Base-by-base conservation (phyloP, 2,113 vertebrate species). In the Cyprinodon variegatus region DNA sequence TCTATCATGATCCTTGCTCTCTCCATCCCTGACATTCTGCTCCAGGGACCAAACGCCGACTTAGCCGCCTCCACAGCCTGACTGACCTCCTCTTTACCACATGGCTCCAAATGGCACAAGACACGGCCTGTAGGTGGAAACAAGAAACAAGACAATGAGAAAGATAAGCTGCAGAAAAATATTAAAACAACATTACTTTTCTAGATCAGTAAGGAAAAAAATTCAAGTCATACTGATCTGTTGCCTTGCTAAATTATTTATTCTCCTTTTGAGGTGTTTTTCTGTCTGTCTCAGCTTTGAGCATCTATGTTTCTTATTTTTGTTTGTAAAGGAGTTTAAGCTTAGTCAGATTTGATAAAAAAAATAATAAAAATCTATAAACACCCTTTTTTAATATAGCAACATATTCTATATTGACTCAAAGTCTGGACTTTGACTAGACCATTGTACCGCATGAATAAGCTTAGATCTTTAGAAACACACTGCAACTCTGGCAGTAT, bases 1-100 rank as follows among this genome's bases (percentile, higher is more conserved):
- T 98, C 95, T 82, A 97, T 90, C 93, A 99, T 94, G 82, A 98
- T 86, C 37, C 92, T 94, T 13, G 94, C 90, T n/a, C 98, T 95
- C 81, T 99, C 97, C 96, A 97, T 96, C 70, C 97, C 98, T 0
- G 97, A 96, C 88, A 96, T 93, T 74, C 93, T 93, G 45, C 95
- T 96, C 98, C 98, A 99, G 67, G 86, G 85, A 83, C 90, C 90
- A 83, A 96, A 98, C 43, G 97, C 97, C 9, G 91, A 83, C 72
- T 94, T 94, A 13, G 97, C 96, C 61, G 92, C 94, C 45, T 93
- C 86, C 72, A 99, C 90, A 37, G 97, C 97, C 80, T 97, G 86
- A 76, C 96, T 80, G 0, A 99, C 95, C 78, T 99, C 97, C 73
- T 91, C 91, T 61, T 93, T 88, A n/a, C 95, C 95, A 10, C 97